Conservation (phyloP, 2,797 vertebrate genomes). For the Pteronotus mesoamericanus region DNA sequence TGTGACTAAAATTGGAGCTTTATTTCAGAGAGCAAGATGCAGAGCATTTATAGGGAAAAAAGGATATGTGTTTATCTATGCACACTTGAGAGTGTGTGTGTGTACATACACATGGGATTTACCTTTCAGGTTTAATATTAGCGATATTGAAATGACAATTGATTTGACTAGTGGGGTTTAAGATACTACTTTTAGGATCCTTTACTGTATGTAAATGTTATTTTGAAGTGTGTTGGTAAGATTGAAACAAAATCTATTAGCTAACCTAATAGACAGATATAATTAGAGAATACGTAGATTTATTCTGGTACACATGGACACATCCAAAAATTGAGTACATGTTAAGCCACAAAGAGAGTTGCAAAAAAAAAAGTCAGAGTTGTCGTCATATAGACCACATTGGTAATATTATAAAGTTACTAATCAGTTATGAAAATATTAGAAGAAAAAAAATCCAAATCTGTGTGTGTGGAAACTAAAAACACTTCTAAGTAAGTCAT, state of each 20-base stretch:
- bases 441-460: not conserved
- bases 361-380: not conserved
- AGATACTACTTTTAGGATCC: not conserved
- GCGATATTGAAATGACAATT: not conserved
- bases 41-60: not conserved
- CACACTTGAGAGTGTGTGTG: not conserved
- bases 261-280: not conserved
- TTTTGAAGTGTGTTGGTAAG: not conserved
- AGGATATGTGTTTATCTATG: not conserved
- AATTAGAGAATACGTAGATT: not conserved
- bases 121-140: not conserved
- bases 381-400: not conserved
- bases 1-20: not conserved
- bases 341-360: not conserved
- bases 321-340: not conserved
- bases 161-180: not conserved
- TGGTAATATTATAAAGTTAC: not conserved
- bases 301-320: not conserved
- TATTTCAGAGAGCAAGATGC: not conserved
- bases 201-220: not conserved
- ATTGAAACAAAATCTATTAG: not conserved
- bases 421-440: not conserved
- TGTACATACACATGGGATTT: not conserved
- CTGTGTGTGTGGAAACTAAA: not conserved
- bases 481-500: not conserved